These are phyloP conservation scores for Eupithecia inturbata DNA, from an alignment of 2,888 invertebrate genomes.

Conservation along the genomic window DNA sequence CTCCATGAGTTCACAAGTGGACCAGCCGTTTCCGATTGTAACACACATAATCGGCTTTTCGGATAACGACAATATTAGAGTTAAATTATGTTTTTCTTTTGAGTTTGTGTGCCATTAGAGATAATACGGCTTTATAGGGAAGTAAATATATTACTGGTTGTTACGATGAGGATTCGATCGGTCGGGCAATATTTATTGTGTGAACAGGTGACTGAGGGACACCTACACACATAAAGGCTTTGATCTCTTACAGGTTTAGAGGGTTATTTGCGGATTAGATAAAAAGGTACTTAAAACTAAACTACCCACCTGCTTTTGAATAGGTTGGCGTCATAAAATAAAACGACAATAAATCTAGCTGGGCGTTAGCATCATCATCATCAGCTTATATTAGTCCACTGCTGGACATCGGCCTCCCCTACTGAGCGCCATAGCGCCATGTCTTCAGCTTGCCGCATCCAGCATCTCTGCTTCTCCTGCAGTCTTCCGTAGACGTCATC, in stretches of 20 bases:
- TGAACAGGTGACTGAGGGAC: neutral
- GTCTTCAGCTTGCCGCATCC: too few species aligned
- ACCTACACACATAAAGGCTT: neutral
- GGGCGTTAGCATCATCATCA: too few species aligned
- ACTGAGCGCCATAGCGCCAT: too few species aligned
- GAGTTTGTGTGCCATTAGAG: slow-evolving; percentile 38
- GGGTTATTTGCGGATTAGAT: neutral
- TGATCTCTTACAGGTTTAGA: neutral
- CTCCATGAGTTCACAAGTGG: neutral
- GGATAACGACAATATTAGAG: slow-evolving; percentile 34
- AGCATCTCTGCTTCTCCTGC: too few species aligned
- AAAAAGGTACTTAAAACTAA: neutral
- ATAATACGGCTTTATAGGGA: slow-evolving; percentile 26
- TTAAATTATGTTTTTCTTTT: slow-evolving; percentile 38
- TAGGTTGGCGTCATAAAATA: neutral
- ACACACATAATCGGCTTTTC: slow-evolving; percentile 36
- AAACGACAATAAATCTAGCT: neutral
- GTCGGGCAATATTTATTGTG: slow-evolving; percentile 24
- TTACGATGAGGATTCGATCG: slow-evolving; percentile 19
- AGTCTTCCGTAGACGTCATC: too few species aligned
- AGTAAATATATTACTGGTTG: slow-evolving; percentile 31
- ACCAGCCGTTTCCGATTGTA: slow-evolving; percentile 19
- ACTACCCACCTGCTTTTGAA: neutral
- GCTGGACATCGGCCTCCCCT: too few species aligned
- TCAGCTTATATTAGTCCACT: too few species aligned